A percentile compares a stretch with the other conserved stretches of the same genome.
phyloP scores from a whole-genome alignment of 2,797 vertebrate genomes.

The Coregonus suidteri region DNA sequence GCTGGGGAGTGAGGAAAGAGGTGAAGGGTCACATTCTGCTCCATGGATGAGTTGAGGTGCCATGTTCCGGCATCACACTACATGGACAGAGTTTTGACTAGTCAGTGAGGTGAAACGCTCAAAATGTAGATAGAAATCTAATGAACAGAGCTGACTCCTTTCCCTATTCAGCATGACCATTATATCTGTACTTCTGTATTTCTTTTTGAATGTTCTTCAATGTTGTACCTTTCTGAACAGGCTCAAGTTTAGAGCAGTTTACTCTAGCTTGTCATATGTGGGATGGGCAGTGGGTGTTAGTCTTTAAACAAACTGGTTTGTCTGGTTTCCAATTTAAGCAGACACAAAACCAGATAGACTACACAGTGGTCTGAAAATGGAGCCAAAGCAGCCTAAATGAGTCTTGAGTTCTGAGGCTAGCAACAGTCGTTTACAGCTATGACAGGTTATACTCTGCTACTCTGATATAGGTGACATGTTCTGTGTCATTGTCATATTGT shows the following conservation, averaged over 20 bases:
- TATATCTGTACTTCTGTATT: background rate
- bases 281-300: conserved; percentile 57
- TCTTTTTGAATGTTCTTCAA: background rate
- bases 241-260: conserved; percentile 44
- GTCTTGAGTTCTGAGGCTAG: background rate
- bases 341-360: conserved; percentile 49
- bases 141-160: background rate
- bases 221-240: background rate
- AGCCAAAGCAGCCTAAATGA: conserved; percentile 15
- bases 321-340: conserved; percentile 50
- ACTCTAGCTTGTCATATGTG: conserved; percentile 49
- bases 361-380: conserved; percentile 32
- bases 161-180: background rate
- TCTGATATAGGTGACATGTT: background rate
- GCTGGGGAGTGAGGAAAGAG: conserved; percentile 14
- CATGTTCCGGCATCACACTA: conserved; percentile 34
- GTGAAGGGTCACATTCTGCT: conserved; percentile 49
- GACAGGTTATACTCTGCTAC: background rate
- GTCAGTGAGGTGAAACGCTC: background rate
- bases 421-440: no score
- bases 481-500: background rate
- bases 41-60: conserved; percentile 5
- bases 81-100: background rate
- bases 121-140: background rate
- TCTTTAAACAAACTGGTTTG: conserved; percentile 57